These are phyloP conservation scores for Uropetala carovei DNA, from an alignment of 2,888 invertebrate species.

Conservation along the genomic window DNA sequence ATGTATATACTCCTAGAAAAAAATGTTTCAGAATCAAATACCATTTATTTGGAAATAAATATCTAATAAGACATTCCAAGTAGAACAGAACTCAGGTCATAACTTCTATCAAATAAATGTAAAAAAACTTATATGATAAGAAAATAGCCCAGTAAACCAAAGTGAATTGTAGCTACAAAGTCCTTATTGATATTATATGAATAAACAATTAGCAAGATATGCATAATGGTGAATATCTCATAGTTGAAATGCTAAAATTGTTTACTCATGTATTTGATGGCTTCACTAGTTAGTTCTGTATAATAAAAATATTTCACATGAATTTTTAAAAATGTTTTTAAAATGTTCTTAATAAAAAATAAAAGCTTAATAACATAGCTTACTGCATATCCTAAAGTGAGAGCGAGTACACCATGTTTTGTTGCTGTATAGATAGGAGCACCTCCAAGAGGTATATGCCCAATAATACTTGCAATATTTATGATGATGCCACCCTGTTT, in stretches of 20 bases:
- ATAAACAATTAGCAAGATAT: too few relatives aligned
- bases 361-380: neutral
- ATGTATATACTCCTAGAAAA: neutral
- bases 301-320: neutral
- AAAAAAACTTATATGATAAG: too few relatives aligned
- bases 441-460: neutral
- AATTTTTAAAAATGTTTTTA: neutral
- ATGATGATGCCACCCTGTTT: constrained; percentile 53
- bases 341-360: neutral
- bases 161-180: too few relatives aligned
- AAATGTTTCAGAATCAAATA: neutral
- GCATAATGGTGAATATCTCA: too few relatives aligned
- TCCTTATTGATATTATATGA: too few relatives aligned
- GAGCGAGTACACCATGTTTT: constrained; percentile 35
- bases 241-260: too few relatives aligned
- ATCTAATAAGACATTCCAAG: too few relatives aligned
- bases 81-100: too few relatives aligned
- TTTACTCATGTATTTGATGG: too few relatives aligned
- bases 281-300: neutral
- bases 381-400: constrained; percentile 18
- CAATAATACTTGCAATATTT: constrained; percentile 26
- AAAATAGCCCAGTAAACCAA: too few relatives aligned
- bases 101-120: too few relatives aligned
- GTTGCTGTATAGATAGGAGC: constrained; percentile 37
- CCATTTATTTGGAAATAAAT: too few relatives aligned